A percentile compares a stretch with the other conserved stretches of the same genome.
Evolutionary conservation across 2,888 invertebrate genomes (phyloP).

Genomic region (Ceratothoa steindachneri): DNA sequence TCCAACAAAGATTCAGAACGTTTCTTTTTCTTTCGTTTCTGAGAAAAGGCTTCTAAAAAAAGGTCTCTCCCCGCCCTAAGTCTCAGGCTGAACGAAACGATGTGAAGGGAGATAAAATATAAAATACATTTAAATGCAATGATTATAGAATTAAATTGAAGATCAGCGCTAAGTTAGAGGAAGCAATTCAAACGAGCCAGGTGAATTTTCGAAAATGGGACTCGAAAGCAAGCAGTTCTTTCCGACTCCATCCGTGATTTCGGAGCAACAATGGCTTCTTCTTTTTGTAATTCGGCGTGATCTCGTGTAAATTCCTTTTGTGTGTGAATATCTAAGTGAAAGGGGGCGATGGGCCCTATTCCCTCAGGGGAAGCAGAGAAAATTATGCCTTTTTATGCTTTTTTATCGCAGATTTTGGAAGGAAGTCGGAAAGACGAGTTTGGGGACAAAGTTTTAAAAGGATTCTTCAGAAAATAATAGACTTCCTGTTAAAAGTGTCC

Average conservation of each 20-base stretch:
- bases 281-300: background rate
- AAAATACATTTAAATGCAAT: constrained; percentile 15
- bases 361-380: background rate
- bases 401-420: background rate
- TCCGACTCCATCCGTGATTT: no score
- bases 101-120: background rate
- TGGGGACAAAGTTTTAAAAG: background rate
- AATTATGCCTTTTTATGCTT: background rate
- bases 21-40: background rate
- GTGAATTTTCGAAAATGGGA: constrained; percentile 33
- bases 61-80: no score
- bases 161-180: constrained; percentile 26
- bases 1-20: background rate
- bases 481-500: background rate
- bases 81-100: constrained; percentile 10
- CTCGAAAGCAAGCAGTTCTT: no score
- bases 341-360: background rate
- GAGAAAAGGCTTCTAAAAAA: background rate
- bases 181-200: constrained; percentile 26
- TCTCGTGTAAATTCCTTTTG: background rate
- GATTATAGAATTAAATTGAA: constrained; percentile 26
- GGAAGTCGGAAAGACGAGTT: background rate
- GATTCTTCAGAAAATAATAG: background rate
- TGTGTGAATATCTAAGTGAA: background rate
- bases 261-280: background rate